Evolutionary conservation across 2,113 vertebrate species (phyloP).

Genomic region (Proterorhinus semilunaris): DNA sequence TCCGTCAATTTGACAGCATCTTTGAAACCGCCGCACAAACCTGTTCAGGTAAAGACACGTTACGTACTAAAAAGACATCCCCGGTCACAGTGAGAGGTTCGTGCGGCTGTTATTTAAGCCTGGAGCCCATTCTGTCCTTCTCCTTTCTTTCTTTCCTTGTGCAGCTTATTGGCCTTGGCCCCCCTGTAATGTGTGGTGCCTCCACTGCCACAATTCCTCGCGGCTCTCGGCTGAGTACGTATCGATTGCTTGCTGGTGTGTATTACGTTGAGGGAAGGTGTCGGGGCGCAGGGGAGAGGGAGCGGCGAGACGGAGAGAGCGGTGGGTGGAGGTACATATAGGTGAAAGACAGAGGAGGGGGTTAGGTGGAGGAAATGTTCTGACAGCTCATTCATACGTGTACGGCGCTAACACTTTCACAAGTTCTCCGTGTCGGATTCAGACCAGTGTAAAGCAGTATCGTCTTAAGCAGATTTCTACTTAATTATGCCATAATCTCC

Average conservation of each 20-base stretch:
- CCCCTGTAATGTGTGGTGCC: slow-evolving; percentile 73
- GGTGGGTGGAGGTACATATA: slow-evolving; percentile 3
- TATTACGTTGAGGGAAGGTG: slow-evolving; percentile 73
- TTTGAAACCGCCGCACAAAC: slow-evolving; percentile 14
- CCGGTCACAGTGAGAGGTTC: slow-evolving; percentile 30
- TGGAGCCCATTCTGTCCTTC: slow-evolving; percentile 50
- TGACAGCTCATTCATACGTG: slow-evolving; percentile 64
- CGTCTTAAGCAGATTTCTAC: slow-evolving; percentile 7
- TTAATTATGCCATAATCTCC: background rate
- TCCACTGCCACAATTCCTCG: slow-evolving; percentile 77
- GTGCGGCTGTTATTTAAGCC: slow-evolving; percentile 59
- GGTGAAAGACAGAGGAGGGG: slow-evolving; percentile 51
- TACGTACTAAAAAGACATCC: slow-evolving; percentile 15
- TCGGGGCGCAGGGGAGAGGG: slow-evolving; percentile 43
- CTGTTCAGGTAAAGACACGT: slow-evolving; percentile 35
- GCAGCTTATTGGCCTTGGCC: slow-evolving; percentile 73
- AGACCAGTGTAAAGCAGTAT: slow-evolving; percentile 2
- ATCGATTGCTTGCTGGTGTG: slow-evolving; percentile 77
- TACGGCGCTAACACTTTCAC: slow-evolving; percentile 51
- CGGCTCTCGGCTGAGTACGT: slow-evolving; percentile 70
- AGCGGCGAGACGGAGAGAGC: slow-evolving; percentile 8
- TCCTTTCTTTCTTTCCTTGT: slow-evolving; percentile 45
- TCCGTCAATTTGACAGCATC: slow-evolving; percentile 40
- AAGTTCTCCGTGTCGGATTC: slow-evolving; percentile 36
- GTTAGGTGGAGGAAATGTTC: slow-evolving; percentile 58